Percentiles rank a stretch among this genome's conserved stretches.
phyloP scores from a whole-genome alignment of 1,140 invertebrate genomes.

The Procambarus clarkii region DNA sequence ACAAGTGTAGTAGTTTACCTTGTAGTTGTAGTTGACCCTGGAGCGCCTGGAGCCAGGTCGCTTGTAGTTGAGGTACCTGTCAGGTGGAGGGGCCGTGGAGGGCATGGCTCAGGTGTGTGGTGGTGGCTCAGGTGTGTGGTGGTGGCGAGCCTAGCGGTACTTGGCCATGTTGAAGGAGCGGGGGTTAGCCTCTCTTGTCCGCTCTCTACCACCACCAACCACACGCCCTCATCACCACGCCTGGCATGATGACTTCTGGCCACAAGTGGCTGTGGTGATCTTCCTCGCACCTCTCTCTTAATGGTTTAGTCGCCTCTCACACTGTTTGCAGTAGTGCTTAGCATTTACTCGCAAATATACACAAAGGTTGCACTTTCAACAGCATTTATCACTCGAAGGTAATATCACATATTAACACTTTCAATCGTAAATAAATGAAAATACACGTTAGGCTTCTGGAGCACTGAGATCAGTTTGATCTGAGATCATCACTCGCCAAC shows the following conservation, averaged over 20 bases:
- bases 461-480: background rate
- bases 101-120: slow-evolving; percentile 29
- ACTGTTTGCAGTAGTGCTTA: background rate
- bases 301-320: background rate
- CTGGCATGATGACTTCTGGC: background rate
- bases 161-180: background rate
- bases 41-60: slow-evolving; percentile 51
- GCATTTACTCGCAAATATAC: background rate
- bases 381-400: background rate
- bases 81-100: background rate
- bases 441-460: too few species aligned
- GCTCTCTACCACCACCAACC: background rate
- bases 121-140: background rate
- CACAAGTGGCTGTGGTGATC: background rate
- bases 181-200: background rate
- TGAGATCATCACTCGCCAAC: background rate
- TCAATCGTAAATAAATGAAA: too few species aligned
- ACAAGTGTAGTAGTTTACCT: slow-evolving; percentile 9
- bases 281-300: background rate
- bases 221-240: background rate
- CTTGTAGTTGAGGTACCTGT: slow-evolving; percentile 51
- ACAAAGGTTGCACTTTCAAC: background rate
- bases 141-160: background rate
- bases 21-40: slow-evolving; percentile 57
- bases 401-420: too few species aligned